These are phyloP conservation scores for Opisthograptis luteolata DNA, from an alignment of 2,888 invertebrate genomes.

Conservation along the genomic window DNA sequence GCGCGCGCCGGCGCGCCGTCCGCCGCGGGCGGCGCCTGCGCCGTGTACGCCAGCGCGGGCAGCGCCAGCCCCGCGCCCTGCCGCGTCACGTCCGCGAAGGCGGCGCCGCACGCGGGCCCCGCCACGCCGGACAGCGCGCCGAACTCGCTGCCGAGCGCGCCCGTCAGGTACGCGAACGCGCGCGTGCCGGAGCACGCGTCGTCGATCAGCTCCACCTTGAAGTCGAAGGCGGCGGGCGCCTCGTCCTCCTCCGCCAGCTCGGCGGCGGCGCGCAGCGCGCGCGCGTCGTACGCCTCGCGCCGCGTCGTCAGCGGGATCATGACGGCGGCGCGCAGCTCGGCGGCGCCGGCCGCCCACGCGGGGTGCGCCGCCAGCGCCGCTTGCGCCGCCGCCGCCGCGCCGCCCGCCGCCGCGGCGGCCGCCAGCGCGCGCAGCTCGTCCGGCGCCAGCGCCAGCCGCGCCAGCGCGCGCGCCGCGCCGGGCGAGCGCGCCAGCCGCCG, in stretches of 20 bases:
- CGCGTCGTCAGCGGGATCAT: constrained; percentile 35
- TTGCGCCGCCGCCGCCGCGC: constrained; percentile 43
- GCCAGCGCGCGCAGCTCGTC: constrained; percentile 48
- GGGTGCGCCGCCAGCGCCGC: constrained; percentile 41
- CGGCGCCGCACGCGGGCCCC: constrained; percentile 69
- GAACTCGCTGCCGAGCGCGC: constrained; percentile 65
- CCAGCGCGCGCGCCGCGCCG: constrained; percentile 55
- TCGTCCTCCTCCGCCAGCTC: constrained; percentile 60
- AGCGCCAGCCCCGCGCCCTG: constrained; percentile 58
- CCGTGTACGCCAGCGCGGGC: constrained; percentile 66
- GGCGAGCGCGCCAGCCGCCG: constrained; percentile 54
- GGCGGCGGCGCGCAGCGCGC: constrained; percentile 58
- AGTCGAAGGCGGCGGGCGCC: constrained; percentile 34
- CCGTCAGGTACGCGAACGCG: constrained; percentile 63
- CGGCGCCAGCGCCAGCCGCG: constrained; percentile 47
- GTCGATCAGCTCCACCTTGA: constrained; percentile 62
- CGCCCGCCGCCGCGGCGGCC: constrained; percentile 34
- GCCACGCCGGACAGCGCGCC: constrained; percentile 63
- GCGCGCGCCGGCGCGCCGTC: constrained; percentile 49
- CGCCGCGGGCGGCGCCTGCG: constrained; percentile 54
- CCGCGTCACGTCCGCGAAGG: constrained; percentile 65
- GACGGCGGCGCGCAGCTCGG: constrained; percentile 56
- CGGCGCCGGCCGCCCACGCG: constrained; percentile 40
- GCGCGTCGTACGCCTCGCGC: constrained; percentile 40
- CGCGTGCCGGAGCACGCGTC: constrained; percentile 62